Evolutionary conservation across 2,797 vertebrate genomes (phyloP), one percentile per base, ranked within the genome.

Genomic region (Xiphorhynchus erythropygius): DNA sequence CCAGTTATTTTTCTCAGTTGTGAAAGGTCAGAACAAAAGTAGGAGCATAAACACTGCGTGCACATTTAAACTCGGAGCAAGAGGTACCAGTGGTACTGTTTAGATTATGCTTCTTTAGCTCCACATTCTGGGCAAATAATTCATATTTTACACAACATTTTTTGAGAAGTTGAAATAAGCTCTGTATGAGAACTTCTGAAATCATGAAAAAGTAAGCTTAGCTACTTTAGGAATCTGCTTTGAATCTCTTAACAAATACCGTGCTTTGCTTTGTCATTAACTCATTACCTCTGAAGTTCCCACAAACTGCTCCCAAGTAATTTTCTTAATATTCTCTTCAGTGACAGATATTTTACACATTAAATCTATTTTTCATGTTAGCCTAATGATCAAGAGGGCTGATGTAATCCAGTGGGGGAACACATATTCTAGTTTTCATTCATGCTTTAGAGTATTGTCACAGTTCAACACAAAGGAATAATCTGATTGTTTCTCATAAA

Each of bases 351-450:
- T 89, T 84, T 92, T 59, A 74, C 57, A 62, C 74, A 32, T 57
- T 74, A 78, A 94, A 91, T 80, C 67, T 85, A 85, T 93, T 95
- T 97, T 96, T 91, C 95, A 79, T 64, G 90, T 97, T 94, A 94
- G 90, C 59, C 86, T 87, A 75, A 49, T 77, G 84, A 91, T 86
- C 70, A 86, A 89, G 86, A 89, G 93, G 78, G 71, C 69, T 70
- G 94, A 89, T 92, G 87, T 92, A 87, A 86, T 94, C 91, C 94
- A 76, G 73, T 18, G 56, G 52, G 57, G 56, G 71, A 92, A 75
- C 91, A 87, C 74, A 68, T n/a, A 93, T 91, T 76, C 69, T 57
- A 74, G 90, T 96, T 96, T 96, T 97, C 92, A 97, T 97, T 97
- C 95, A 97, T 92, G 89, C 91, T 95, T 93, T 85, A 63, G 86